phyloP scores from a whole-genome alignment of 2,113 vertebrate genomes.

The Gadus macrocephalus region DNA sequence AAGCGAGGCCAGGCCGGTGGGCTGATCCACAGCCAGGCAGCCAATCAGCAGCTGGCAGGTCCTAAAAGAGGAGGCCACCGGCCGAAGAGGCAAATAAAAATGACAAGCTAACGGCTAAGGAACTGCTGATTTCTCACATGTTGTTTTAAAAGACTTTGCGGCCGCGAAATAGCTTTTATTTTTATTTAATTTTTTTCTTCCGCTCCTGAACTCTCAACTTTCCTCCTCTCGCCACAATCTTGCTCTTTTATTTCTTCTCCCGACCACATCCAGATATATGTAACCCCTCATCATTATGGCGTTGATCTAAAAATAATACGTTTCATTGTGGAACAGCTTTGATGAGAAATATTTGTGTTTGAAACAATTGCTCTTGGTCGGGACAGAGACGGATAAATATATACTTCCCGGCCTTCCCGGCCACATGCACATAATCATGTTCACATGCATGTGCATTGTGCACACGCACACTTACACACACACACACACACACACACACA shows the following conservation, averaged over 20 bases:
- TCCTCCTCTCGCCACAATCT: slow-evolving; percentile 34
- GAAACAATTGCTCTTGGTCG: slow-evolving; percentile 29
- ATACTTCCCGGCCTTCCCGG: slow-evolving; percentile 26
- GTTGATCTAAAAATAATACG: slow-evolving; percentile 65
- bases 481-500: slow-evolving; percentile 8
- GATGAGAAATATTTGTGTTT: slow-evolving; percentile 51
- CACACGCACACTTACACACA: neutral
- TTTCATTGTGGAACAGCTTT: slow-evolving; percentile 41
- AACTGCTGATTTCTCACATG: slow-evolving; percentile 75
- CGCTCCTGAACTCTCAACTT: slow-evolving; percentile 9
- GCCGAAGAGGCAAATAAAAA: slow-evolving; percentile 76
- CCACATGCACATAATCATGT: neutral
- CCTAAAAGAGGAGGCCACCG: slow-evolving; percentile 68
- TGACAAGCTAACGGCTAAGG: slow-evolving; percentile 77
- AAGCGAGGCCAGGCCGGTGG: slow-evolving; percentile 65
- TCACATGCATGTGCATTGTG: neutral
- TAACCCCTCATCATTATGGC: slow-evolving; percentile 64
- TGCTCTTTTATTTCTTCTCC: slow-evolving; percentile 23
- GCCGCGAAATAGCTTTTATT: slow-evolving; percentile 43
- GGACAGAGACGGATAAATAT: slow-evolving; percentile 45
- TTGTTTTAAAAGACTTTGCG: slow-evolving; percentile 70
- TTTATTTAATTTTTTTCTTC: slow-evolving; percentile 14
- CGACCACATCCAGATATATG: slow-evolving; percentile 66
- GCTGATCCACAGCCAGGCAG: slow-evolving; percentile 62
- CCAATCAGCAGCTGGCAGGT: slow-evolving; percentile 66